A percentile compares a stretch with the other conserved stretches of the same genome.
These are phyloP conservation scores for Schizotus pectinicornis DNA, from an alignment of 2,888 invertebrate species.

Conservation along the genomic window DNA sequence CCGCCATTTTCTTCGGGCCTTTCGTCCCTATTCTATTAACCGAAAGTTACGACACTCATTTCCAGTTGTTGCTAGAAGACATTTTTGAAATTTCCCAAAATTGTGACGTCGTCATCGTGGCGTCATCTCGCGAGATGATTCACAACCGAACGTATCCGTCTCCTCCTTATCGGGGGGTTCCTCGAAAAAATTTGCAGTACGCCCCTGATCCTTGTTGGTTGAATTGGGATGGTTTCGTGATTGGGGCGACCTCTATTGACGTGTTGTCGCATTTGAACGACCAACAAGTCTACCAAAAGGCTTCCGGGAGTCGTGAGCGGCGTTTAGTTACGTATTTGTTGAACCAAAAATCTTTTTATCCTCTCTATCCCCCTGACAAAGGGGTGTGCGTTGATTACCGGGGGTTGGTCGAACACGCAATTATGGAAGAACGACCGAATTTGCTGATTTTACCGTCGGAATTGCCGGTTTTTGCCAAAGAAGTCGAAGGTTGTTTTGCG, in stretches of 20 bases:
- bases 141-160: conserved; percentile 84
- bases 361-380: conserved; percentile 75
- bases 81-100: conserved; percentile 61
- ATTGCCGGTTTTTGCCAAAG: conserved; percentile 78
- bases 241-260: conserved; percentile 85
- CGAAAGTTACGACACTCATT: conserved; percentile 75
- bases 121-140: conserved; percentile 79
- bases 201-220: conserved; percentile 84
- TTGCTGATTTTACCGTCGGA: conserved; percentile 84
- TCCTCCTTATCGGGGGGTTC: conserved; percentile 70
- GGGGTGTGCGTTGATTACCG: conserved; percentile 74
- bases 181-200: conserved; percentile 68
- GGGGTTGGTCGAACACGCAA: conserved; percentile 74
- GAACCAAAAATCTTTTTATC: conserved; percentile 80
- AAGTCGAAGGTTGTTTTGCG: conserved; percentile 74
- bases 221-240: conserved; percentile 73
- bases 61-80: conserved; percentile 73
- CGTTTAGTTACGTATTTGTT: conserved; percentile 78
- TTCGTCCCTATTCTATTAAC: conserved; percentile 71
- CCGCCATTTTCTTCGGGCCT: conserved; percentile 84
- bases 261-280: conserved; percentile 81
- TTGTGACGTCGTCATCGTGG: conserved; percentile 61
- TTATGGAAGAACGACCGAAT: conserved; percentile 77
- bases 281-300: no score
- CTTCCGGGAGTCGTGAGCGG: conserved; percentile 69